phyloP scores from a whole-genome alignment of 2,797 vertebrate genomes.

The Myotis findleyi region DNA sequence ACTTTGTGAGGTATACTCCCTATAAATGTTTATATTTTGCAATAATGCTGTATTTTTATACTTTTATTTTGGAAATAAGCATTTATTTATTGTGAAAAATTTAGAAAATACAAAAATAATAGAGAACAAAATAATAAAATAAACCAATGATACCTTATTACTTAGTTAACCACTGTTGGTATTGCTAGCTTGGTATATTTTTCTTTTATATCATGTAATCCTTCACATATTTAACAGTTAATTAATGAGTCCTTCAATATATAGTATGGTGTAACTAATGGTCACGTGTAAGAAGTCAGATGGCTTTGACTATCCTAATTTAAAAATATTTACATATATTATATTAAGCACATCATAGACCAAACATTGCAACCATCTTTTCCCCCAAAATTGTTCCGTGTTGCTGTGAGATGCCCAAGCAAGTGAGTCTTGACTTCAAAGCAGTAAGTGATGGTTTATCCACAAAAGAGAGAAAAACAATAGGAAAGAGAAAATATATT shows the following conservation, averaged over 20 bases:
- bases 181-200: background rate
- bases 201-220: background rate
- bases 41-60: background rate
- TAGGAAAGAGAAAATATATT: background rate
- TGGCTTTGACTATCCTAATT: background rate
- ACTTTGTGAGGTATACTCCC: background rate
- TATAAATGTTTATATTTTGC: background rate
- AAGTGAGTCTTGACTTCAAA: conserved; percentile 19
- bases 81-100: background rate
- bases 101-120: background rate
- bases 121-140: background rate
- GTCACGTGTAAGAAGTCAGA: background rate
- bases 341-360: conserved; percentile 45
- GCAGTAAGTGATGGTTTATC: background rate
- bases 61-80: background rate
- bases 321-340: conserved; percentile 1
- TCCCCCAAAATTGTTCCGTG: conserved; percentile 31
- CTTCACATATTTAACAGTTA: background rate
- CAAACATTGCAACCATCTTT: background rate
- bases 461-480: conserved; percentile 32
- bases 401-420: conserved; percentile 2
- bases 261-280: background rate
- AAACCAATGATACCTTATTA: background rate
- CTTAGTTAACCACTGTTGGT: background rate
- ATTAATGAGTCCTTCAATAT: background rate